Evolutionary conservation across 2,113 vertebrate species (phyloP), one percentile per base, ranked within the genome.

Genomic region (Cinclus cinclus): DNA sequence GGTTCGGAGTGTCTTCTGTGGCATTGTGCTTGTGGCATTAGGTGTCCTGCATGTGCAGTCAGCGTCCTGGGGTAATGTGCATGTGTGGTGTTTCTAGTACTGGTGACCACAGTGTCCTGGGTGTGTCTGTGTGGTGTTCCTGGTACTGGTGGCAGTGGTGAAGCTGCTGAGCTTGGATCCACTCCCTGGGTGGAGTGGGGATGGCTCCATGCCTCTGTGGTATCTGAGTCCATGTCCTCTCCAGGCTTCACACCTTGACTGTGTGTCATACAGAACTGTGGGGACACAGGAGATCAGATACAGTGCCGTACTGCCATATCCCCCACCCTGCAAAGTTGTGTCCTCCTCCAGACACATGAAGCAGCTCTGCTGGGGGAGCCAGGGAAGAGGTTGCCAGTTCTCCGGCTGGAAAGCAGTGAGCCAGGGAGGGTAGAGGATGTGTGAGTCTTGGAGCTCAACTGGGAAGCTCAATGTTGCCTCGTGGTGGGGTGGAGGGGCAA

Each of bases 301-400:
- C 0, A 0, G 28, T 37, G 42, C 1, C 0, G 1, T 59, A 42
- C 44, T 86, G 68, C 82, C 1, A 1, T 47, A 11, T 50, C 37
- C 56, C 31, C 22, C 44, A 13, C 67, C 70, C 62, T 77, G 67
- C 73, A 82, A 21, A 87, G 63, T 87, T 83, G 37, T 7, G 2
- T 92, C 49, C 59, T 70, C 64, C 74, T 68, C 60, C 3, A 6
- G 69, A 28, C 1, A 1, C 6, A 3, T 0, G 27, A 13, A 46
- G 64, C 47, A 10, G 69, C n/a, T 63, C 31, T 89, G 74, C 88
- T 0, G 0, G 46, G 42, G 41, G 37, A 91, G 53, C 19, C 9
- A 21, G 58, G 50, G 59, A 50, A 79, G 22, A 75, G 24, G 15
- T 47, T 92, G 78, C 53, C 0, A 1, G 20, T n/a, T 77, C 86